A percentile compares a stretch with the other conserved stretches of the same genome.
phyloP scores from a whole-genome alignment of 2,797 vertebrate species.

The Enteromius radiatus region DNA sequence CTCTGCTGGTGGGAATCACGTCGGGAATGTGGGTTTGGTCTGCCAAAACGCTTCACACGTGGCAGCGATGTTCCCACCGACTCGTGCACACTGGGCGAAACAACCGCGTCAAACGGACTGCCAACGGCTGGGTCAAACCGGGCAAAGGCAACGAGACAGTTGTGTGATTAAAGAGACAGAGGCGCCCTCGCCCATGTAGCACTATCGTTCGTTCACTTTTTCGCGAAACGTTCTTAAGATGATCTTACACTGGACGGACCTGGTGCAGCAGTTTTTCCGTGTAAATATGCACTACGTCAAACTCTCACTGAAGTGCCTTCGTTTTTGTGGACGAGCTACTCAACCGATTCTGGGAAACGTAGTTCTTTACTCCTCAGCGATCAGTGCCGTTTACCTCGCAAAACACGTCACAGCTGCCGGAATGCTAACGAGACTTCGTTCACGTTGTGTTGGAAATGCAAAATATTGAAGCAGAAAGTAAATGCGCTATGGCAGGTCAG shows the following conservation, averaged over 20 bases:
- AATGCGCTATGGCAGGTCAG: background rate
- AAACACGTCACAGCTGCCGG: conserved; percentile 26
- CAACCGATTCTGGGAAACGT: conserved; percentile 65
- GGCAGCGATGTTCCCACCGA: conserved; percentile 93
- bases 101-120: conserved; percentile 85
- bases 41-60: conserved; percentile 96
- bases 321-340: conserved; percentile 37
- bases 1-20: conserved; percentile 95
- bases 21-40: conserved; percentile 99
- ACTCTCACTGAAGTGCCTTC: conserved; percentile 40
- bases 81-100: conserved; percentile 89
- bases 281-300: conserved; percentile 33
- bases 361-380: conserved; percentile 58
- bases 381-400: conserved; percentile 58
- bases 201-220: conserved; percentile 55
- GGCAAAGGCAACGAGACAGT: conserved; percentile 95
- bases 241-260: conserved; percentile 64
- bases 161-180: conserved; percentile 66
- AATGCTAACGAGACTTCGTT: background rate
- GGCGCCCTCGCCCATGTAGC: conserved; percentile 33
- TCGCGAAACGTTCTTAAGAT: conserved; percentile 54
- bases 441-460: background rate
- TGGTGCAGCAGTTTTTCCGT: conserved; percentile 13
- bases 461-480: background rate
- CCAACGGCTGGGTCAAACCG: conserved; percentile 89